Evolutionary conservation across 2,888 invertebrate genomes (phyloP).

Genomic region (Folsomia candida): DNA sequence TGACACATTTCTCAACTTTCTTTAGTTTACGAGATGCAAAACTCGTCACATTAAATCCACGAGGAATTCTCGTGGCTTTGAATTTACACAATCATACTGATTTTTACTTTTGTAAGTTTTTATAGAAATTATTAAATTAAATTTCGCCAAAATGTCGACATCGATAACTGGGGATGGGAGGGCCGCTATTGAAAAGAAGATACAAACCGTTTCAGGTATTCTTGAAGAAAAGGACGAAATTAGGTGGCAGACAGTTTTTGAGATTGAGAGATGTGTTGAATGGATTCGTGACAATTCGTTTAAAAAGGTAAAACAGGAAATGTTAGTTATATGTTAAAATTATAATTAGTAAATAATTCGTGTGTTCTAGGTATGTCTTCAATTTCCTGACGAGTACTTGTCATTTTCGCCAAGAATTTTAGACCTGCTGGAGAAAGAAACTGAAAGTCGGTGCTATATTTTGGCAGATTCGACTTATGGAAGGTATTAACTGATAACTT

Average conservation of each 20-base stretch:
- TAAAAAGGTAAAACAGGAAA: constrained; percentile 63
- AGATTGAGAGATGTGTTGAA: constrained; percentile 62
- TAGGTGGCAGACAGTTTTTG: constrained; percentile 59
- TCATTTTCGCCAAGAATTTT: constrained; percentile 67
- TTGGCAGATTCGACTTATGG: constrained; percentile 90
- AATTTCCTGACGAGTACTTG: constrained; percentile 83
- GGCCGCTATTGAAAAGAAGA: constrained; percentile 36
- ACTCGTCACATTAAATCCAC: too few species aligned
- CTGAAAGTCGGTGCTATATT: constrained; percentile 69
- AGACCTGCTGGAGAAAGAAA: constrained; percentile 56
- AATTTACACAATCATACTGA: too few species aligned
- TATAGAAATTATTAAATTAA: too few species aligned
- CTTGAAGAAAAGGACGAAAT: constrained; percentile 50
- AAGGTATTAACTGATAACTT: constrained; percentile 65
- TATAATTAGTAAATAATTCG: constrained; percentile 11
- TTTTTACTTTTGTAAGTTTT: too few species aligned
- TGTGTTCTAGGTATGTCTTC: constrained; percentile 75
- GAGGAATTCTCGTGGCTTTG: too few species aligned
- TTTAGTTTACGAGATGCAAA: too few species aligned
- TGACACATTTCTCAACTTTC: too few species aligned
- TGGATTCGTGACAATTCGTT: constrained; percentile 71
- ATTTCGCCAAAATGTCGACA: too few species aligned
- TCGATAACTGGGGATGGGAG: constrained; percentile 38
- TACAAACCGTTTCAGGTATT: constrained; percentile 2
- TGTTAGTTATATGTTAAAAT: constrained; percentile 21